These are phyloP conservation scores for Microctenopoma steveboyesi DNA, from an alignment of 2,797 vertebrate genomes.

Conservation along the genomic window DNA sequence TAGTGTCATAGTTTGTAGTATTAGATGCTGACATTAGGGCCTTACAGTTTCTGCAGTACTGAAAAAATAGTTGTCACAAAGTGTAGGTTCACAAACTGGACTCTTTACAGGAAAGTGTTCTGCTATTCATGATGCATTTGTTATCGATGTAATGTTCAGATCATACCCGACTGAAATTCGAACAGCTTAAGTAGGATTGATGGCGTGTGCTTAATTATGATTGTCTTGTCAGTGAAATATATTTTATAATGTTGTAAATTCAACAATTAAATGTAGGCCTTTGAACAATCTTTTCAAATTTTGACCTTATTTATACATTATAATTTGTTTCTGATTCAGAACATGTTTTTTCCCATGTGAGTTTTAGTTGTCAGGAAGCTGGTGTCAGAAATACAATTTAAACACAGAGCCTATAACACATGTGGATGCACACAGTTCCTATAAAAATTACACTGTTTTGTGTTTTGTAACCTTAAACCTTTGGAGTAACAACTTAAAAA, in stretches of 20 bases:
- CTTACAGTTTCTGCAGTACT: constrained; percentile 59
- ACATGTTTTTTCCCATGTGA: background rate
- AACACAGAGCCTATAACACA: background rate
- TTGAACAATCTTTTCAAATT: constrained; percentile 8
- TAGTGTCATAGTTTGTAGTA: constrained; percentile 86
- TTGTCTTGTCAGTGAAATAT: constrained; percentile 20
- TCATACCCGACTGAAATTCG: background rate
- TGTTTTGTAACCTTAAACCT: constrained; percentile 18
- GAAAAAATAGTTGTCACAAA: constrained; percentile 34
- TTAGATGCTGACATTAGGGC: constrained; percentile 30
- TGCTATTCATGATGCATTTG: constrained; percentile 15
- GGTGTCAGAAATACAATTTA: rapidly evolving
- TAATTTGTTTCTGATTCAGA: background rate
- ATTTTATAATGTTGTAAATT: constrained; percentile 42
- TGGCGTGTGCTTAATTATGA: constrained; percentile 13
- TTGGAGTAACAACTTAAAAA: constrained; percentile 13
- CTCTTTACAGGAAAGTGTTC: constrained; percentile 21
- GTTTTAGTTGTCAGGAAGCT: background rate
- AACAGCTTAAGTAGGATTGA: constrained; percentile 28
- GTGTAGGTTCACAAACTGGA: constrained; percentile 25
- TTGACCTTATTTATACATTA: constrained; percentile 2
- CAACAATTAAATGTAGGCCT: constrained; percentile 10
- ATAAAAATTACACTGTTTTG: background rate
- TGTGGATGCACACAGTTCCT: background rate
- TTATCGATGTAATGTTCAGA: constrained; percentile 11